Percentiles rank a stretch among this genome's conserved stretches.
Evolutionary conservation across 2,113 vertebrate genomes (phyloP).

Genomic region (Dipodomys merriami): DNA sequence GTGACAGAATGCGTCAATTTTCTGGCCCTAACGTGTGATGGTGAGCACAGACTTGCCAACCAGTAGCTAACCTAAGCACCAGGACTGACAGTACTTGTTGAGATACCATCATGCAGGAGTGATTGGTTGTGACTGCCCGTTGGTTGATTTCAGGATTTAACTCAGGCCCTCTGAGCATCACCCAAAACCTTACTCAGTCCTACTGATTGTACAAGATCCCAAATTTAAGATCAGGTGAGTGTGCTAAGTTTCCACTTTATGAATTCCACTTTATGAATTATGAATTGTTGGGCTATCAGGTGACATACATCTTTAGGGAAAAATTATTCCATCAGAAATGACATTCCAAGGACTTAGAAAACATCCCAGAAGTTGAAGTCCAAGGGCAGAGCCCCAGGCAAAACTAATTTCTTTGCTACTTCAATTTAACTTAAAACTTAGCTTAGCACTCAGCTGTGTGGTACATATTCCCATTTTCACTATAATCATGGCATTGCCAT

Average conservation of each 20-base stretch:
- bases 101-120: background rate
- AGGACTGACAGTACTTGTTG: background rate
- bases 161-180: background rate
- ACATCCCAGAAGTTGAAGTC: background rate
- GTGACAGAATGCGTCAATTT: background rate
- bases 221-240: background rate
- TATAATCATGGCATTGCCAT: background rate
- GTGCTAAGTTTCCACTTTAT: background rate
- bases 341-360: background rate
- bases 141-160: background rate
- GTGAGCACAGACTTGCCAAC: background rate
- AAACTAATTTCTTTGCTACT: conserved; percentile 24
- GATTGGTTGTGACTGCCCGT: background rate
- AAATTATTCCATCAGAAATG: background rate
- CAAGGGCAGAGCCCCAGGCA: background rate
- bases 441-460: conserved; percentile 2
- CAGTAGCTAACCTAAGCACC: background rate
- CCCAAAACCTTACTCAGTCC: background rate
- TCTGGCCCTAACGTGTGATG: background rate
- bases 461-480: background rate
- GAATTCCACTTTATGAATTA: background rate
- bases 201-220: background rate
- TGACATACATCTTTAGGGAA: background rate
- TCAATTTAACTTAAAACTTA: conserved; percentile 53
- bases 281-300: background rate